These are phyloP conservation scores for Drosophila tani DNA, from an alignment of 1,140 invertebrate genomes.

Conservation along the genomic window DNA sequence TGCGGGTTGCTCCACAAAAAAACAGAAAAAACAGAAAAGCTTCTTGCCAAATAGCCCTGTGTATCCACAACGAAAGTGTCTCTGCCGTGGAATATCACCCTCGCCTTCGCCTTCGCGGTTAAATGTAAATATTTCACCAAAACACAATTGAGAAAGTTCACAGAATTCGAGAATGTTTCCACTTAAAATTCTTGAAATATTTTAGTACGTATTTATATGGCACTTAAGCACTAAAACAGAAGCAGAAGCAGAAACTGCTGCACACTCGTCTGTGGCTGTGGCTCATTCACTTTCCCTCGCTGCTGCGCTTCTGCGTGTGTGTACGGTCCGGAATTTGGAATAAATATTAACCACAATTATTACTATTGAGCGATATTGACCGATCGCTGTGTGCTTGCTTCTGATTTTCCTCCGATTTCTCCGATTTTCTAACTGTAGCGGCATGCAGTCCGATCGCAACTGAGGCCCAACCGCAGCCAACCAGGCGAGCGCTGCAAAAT, in stretches of 20 bases:
- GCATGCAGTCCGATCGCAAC: slow-evolving; percentile 65
- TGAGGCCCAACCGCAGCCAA: slow-evolving; percentile 37
- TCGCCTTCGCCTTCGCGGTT: slow-evolving; percentile 26
- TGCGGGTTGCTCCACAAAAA: slow-evolving; percentile 31
- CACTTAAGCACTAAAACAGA: slow-evolving; percentile 55
- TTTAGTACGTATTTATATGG: slow-evolving; percentile 40
- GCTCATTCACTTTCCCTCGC: not conserved
- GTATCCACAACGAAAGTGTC: slow-evolving; percentile 43
- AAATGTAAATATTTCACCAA: slow-evolving; percentile 51
- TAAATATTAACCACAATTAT: slow-evolving; percentile 35
- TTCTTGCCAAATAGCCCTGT: slow-evolving; percentile 45
- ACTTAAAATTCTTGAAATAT: slow-evolving; percentile 74
- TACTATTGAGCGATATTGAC: slow-evolving; percentile 5
- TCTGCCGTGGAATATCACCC: slow-evolving; percentile 31
- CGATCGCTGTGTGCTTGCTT: slow-evolving; percentile 8
- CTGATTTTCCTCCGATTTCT: slow-evolving; percentile 37
- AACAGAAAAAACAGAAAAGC: slow-evolving; percentile 2
- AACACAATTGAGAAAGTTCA: slow-evolving; percentile 59
- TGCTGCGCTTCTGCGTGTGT: slow-evolving; percentile 7
- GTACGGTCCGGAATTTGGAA: slow-evolving; percentile 18
- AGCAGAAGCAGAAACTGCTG: slow-evolving; percentile 40
- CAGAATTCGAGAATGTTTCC: slow-evolving; percentile 55
- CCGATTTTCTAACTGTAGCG: slow-evolving; percentile 52
- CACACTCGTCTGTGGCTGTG: slow-evolving; percentile 30
- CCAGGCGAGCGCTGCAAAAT: slow-evolving; percentile 53